Base-by-base conservation (phyloP, 2,113 vertebrate species). In the Muntiacus muntjak region DNA sequence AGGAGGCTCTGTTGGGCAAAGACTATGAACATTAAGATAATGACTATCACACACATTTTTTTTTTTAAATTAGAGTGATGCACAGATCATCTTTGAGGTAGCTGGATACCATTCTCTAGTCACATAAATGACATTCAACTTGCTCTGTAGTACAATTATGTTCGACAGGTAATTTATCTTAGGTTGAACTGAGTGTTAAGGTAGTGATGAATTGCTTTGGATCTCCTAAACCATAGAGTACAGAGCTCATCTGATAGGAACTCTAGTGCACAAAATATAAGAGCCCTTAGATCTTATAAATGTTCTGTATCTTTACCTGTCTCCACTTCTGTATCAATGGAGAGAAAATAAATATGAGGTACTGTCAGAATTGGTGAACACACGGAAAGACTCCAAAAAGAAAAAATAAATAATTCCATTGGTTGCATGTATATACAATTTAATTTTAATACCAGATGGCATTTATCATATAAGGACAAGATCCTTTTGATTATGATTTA, bases 11-110 rank as follows among this genome's bases (percentile, higher is more conserved):
- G 6, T 10, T 36, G 19, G 71, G 40, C 5, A 89, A 95, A 94
- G 30, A 30, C 2, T 91, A 2, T 16, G 2, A 52, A 97, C 97
- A n/a, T 76, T 52, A 93, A 30, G 1, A 13, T 13, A 76, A 94
- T 93, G 74, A 90, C 60, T 86, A 64, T 47, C 2, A 58, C 86
- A 93, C 89, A 60, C 36, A 94, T 40, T 84, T 88, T n/a, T n/a
- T n/a, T n/a, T n/a, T n/a, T n/a, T n/a, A n/a, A 60, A 96, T 94
- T 60, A 94, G 96, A 95, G 92, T 60, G 83, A 96, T 92, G 98
- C 52, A 50, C 52, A 96, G 78, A 62, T 25, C 23, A 87, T 88
- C 33, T 74, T 17, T 95, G 82, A 86, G 78, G 64, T 28, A 94
- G 45, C 13, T 90, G 76, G 57, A 1, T 50, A 85, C 40, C 30